A percentile compares a stretch with the other conserved stretches of the same genome.
Evolutionary conservation across 2,797 vertebrate genomes (phyloP).

Genomic region (Manis pentadactyla): DNA sequence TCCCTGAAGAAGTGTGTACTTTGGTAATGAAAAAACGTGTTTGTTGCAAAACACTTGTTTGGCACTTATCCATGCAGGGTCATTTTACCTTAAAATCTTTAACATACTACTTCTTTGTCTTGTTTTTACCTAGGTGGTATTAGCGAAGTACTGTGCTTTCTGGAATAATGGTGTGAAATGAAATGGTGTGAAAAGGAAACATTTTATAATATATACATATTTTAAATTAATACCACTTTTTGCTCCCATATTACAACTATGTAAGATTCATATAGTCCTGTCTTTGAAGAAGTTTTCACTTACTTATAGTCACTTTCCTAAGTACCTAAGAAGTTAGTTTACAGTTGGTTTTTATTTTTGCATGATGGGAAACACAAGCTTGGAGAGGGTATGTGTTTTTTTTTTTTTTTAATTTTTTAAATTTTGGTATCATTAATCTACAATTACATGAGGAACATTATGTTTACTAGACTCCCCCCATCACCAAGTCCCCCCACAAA

Average conservation of each 20-base stretch:
- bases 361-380: neutral
- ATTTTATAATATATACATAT: neutral
- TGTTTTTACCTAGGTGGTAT: neutral
- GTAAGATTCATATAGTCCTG: neutral
- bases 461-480: too few species aligned
- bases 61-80: neutral
- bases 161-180: neutral
- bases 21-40: neutral
- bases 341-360: neutral
- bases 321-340: neutral
- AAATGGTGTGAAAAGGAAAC: neutral
- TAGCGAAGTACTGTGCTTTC: neutral
- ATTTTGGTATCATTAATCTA: too few species aligned
- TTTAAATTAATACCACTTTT: neutral
- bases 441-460: too few species aligned
- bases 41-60: neutral
- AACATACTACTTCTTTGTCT: neutral
- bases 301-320: neutral
- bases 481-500: too few species aligned
- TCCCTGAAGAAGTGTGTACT: neutral
- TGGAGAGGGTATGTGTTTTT: neutral
- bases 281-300: neutral
- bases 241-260: neutral
- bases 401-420: too few species aligned
- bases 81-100: constrained; percentile 7